A percentile compares a stretch with the other conserved stretches of the same genome.
phyloP scores from a whole-genome alignment of 2,797 vertebrate genomes.

The Pangasius krempfi region DNA sequence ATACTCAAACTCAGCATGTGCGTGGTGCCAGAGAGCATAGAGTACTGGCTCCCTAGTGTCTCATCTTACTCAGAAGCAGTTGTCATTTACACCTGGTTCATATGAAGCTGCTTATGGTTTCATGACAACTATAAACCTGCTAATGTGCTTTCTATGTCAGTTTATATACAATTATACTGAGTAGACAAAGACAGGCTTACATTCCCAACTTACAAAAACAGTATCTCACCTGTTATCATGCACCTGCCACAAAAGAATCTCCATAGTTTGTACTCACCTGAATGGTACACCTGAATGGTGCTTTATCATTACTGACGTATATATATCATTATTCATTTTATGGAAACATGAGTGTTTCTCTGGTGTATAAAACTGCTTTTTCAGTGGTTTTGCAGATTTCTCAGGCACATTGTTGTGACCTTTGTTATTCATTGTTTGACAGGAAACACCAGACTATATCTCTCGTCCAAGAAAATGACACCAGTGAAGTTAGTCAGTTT shows the following conservation, averaged over 20 bases:
- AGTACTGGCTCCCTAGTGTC: constrained; percentile 20
- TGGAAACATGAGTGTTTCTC: neutral
- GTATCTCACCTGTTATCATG: neutral
- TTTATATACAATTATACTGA: neutral
- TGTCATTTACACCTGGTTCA: constrained; percentile 40
- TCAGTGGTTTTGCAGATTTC: constrained; percentile 11
- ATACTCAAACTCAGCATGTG: constrained; percentile 40
- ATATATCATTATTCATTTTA: neutral
- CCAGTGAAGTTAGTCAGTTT: constrained; percentile 1
- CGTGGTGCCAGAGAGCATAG: constrained; percentile 23
- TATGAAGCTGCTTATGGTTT: constrained; percentile 12
- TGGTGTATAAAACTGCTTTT: constrained; percentile 3
- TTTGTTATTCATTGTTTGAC: constrained; percentile 25
- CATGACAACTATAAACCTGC: neutral
- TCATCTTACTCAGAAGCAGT: constrained; percentile 45
- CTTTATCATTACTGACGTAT: neutral
- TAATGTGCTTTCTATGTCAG: neutral
- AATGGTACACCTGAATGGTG: neutral
- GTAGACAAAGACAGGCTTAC: neutral
- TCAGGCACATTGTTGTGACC: constrained; percentile 18
- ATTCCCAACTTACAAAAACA: neutral
- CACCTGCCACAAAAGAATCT: neutral
- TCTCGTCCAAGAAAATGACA: constrained; percentile 38
- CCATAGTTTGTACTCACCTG: neutral
- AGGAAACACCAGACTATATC: constrained; percentile 32